phyloP scores from a whole-genome alignment of 2,113 vertebrate species.

The Cyprinodon tularosa region DNA sequence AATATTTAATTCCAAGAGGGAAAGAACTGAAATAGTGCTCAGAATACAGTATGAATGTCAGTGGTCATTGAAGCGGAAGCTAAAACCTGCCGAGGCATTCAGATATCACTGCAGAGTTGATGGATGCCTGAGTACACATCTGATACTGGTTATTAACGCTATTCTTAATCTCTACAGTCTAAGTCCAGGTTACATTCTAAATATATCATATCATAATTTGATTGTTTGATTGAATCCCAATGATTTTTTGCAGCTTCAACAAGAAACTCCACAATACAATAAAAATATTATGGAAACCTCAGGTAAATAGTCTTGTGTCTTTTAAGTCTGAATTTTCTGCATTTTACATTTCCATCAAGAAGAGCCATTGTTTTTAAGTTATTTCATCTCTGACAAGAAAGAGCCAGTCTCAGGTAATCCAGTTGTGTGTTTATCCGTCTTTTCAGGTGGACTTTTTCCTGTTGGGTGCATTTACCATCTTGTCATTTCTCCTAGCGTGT shows the following conservation, averaged over 20 bases:
- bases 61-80: too few relatives aligned
- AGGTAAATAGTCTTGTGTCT: background rate
- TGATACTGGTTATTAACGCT: too few relatives aligned
- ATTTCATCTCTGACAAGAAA: background rate
- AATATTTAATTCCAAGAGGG: too few relatives aligned
- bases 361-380: background rate
- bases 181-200: too few relatives aligned
- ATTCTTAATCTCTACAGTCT: too few relatives aligned
- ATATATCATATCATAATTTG: too few relatives aligned
- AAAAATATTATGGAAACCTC: background rate
- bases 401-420: background rate
- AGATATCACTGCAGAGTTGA: too few relatives aligned
- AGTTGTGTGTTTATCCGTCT: background rate
- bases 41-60: too few relatives aligned
- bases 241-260: background rate
- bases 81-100: too few relatives aligned
- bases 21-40: too few relatives aligned
- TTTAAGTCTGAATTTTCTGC: background rate
- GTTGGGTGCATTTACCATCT: constrained; percentile 31
- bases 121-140: too few relatives aligned
- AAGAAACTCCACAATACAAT: background rate
- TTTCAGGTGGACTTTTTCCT: background rate
- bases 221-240: too few relatives aligned
- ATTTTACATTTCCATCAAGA: background rate
- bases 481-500: constrained; percentile 41